These are phyloP conservation scores for Empidonax traillii DNA, from an alignment of 2,113 vertebrate genomes.

Conservation along the genomic window DNA sequence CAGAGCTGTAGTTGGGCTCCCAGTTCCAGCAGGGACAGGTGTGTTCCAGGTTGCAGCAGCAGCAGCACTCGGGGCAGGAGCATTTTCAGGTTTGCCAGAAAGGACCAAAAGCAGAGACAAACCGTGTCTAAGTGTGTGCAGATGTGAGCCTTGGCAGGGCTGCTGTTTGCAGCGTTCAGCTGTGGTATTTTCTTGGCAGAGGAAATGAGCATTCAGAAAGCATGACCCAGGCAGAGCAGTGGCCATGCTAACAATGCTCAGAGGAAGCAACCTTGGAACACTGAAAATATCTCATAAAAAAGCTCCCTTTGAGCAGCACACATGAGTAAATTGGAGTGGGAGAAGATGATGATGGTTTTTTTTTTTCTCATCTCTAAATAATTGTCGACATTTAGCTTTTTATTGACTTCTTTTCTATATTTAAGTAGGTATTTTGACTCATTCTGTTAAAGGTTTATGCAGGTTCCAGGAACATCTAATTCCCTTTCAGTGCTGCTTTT, in stretches of 20 bases:
- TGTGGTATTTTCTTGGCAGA: slow-evolving; percentile 70
- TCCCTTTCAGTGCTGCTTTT: slow-evolving; percentile 26
- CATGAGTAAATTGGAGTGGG: slow-evolving; percentile 1
- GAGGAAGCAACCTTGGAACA: slow-evolving; percentile 55
- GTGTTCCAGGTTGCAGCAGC: not conserved
- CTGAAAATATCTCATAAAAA: slow-evolving; percentile 42
- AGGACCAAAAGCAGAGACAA: slow-evolving; percentile 15
- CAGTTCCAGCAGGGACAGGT: not conserved
- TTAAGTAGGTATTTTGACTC: slow-evolving; percentile 38
- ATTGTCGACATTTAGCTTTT: slow-evolving; percentile 16
- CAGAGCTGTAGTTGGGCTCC: not conserved
- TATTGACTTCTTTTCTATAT: slow-evolving; percentile 9
- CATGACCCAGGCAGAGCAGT: slow-evolving; percentile 33
- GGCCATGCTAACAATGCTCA: slow-evolving; percentile 36
- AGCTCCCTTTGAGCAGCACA: slow-evolving; percentile 2
- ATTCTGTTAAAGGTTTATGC: slow-evolving; percentile 1
- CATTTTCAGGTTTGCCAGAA: slow-evolving; percentile 35
- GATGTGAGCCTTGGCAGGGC: slow-evolving; percentile 70
- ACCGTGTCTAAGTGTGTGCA: slow-evolving; percentile 62
- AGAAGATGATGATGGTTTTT: not conserved
- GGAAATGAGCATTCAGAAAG: slow-evolving; percentile 33
- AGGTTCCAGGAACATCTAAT: slow-evolving; percentile 48
- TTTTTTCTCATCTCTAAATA: not conserved
- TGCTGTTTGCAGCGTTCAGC: slow-evolving; percentile 44
- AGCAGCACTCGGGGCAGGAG: not conserved